These are phyloP conservation scores for Pentamera pediparva DNA, from an alignment of 53 echinoderm and acorn worm species.

Conservation along the genomic window DNA sequence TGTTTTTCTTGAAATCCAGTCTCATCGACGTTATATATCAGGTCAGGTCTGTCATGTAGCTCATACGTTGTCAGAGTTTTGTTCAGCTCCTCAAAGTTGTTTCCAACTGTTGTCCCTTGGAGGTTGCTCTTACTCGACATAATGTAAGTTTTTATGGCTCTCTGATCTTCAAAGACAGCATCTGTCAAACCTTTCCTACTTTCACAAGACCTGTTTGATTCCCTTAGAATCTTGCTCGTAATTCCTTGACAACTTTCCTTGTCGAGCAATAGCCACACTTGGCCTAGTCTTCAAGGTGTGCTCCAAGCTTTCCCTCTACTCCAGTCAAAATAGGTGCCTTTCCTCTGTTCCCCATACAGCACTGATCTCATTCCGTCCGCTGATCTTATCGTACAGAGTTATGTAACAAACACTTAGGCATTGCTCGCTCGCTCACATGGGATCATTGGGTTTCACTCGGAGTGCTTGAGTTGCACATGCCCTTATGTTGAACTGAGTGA, in stretches of 20 bases:
- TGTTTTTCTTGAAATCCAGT: too few species aligned
- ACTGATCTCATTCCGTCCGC: neutral
- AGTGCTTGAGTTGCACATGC: too few species aligned
- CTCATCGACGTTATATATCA: too few species aligned
- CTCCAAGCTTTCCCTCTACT: neutral
- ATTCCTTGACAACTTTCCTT: neutral
- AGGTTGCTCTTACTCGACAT: slow-evolving; percentile 11
- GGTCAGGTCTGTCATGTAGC: slow-evolving; percentile 3
- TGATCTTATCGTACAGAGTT: neutral
- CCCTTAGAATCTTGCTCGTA: neutral
- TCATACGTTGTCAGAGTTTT: neutral
- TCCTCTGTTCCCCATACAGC: neutral
- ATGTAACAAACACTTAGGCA: neutral
- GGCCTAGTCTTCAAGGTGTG: neutral
- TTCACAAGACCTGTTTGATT: neutral
- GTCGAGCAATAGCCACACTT: too few species aligned
- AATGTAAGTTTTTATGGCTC: neutral
- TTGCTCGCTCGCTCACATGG: too few species aligned
- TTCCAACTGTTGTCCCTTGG: neutral
- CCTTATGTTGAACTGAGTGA: too few species aligned
- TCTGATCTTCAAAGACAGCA: slow-evolving; percentile 3
- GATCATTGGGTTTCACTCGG: too few species aligned
- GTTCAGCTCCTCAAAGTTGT: slow-evolving; percentile 10
- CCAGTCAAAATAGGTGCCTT: neutral
- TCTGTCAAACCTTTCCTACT: neutral